A percentile compares a stretch with the other conserved stretches of the same genome.
phyloP scores from a whole-genome alignment of 2,113 vertebrate species.

The Tautogolabrus adspersus region DNA sequence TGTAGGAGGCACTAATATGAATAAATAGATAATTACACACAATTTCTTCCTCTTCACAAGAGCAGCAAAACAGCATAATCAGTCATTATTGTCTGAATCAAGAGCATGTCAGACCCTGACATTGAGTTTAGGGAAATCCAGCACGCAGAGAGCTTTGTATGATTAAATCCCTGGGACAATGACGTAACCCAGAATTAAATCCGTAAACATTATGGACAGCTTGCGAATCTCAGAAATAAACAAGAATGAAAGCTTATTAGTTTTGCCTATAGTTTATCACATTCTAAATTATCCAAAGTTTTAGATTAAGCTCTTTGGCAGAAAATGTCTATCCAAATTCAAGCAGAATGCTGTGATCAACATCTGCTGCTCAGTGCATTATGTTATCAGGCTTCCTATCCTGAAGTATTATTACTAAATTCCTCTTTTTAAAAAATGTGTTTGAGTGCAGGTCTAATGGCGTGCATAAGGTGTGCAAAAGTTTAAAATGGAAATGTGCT shows the following conservation, averaged over 20 bases:
- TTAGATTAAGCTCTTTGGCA: no score
- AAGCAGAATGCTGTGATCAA: background rate
- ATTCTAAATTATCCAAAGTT: background rate
- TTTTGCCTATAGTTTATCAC: background rate
- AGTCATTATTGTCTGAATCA: background rate
- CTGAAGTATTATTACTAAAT: no score
- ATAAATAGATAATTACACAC: background rate
- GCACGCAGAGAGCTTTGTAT: background rate
- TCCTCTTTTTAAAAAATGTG: no score
- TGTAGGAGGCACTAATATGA: fast-evolving
- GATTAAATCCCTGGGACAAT: slow-evolving; percentile 22
- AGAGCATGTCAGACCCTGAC: background rate
- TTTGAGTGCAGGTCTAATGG: no score
- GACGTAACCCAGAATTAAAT: slow-evolving; percentile 27
- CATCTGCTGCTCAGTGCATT: background rate
- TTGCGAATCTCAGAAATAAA: slow-evolving; percentile 18
- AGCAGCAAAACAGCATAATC: background rate
- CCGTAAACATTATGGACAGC: slow-evolving; percentile 9
- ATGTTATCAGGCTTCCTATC: no score
- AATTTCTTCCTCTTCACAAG: background rate
- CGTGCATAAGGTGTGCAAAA: no score
- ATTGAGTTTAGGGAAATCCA: background rate
- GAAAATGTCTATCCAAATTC: background rate
- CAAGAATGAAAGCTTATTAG: slow-evolving; percentile 3
- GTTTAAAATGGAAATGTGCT: no score